Percentiles rank a stretch among this genome's conserved stretches.
Evolutionary conservation across 2,797 vertebrate species (phyloP).

Genomic region (Chrosomus eos): DNA sequence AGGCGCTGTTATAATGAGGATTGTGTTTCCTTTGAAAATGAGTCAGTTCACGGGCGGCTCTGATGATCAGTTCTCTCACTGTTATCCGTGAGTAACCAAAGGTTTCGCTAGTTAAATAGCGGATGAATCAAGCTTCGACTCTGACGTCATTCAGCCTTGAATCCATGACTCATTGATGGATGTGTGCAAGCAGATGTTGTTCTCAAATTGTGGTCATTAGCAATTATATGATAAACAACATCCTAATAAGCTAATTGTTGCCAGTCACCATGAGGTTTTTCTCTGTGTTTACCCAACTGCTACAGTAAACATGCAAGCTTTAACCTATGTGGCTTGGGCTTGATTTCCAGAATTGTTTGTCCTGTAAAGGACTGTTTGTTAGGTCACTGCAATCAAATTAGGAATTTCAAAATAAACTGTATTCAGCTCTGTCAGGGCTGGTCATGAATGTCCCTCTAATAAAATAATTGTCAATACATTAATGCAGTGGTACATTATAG

Average conservation of each 20-base stretch:
- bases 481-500: not conserved
- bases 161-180: constrained; percentile 75
- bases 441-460: constrained; percentile 12
- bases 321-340: constrained; percentile 67
- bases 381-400: constrained; percentile 60
- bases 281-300: constrained; percentile 69
- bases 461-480: not conserved
- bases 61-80: constrained; percentile 59
- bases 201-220: constrained; percentile 72
- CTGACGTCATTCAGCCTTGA: constrained; percentile 73
- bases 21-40: constrained; percentile 70
- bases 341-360: constrained; percentile 27
- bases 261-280: constrained; percentile 73
- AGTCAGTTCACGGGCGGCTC: constrained; percentile 55
- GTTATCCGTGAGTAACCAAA: constrained; percentile 63
- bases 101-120: constrained; percentile 69
- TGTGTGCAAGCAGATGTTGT: constrained; percentile 77
- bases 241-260: constrained; percentile 81
- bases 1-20: constrained; percentile 68
- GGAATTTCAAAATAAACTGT: constrained; percentile 67
- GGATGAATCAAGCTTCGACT: constrained; percentile 77
- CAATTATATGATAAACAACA: constrained; percentile 82
- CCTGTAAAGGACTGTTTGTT: constrained; percentile 25
- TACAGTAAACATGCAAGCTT: constrained; percentile 74
- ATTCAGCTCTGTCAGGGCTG: constrained; percentile 65